A percentile compares a stretch with the other conserved stretches of the same genome.
Evolutionary conservation across 2,797 vertebrate genomes (phyloP).

Genomic region (Bovichtus variegatus): DNA sequence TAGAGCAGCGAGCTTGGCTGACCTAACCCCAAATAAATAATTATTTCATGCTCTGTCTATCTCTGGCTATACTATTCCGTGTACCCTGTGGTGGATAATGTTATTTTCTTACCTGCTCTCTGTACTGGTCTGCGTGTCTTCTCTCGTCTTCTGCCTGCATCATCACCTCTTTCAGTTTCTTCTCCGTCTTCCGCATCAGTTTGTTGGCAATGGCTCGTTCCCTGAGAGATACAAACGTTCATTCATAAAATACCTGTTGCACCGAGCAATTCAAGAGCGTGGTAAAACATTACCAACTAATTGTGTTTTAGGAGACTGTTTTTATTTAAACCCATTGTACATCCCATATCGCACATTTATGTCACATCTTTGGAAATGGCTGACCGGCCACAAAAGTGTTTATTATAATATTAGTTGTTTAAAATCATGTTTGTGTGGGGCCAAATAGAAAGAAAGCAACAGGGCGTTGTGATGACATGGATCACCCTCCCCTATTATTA

Average conservation of each 20-base stretch:
- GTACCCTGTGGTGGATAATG: not conserved
- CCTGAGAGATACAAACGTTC: slow-evolving; percentile 66
- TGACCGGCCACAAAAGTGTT: not conserved
- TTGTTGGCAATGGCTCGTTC: slow-evolving; percentile 91
- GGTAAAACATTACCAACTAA: not conserved
- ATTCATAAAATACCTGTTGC: not conserved
- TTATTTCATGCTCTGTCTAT: slow-evolving; percentile 16
- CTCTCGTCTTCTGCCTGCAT: slow-evolving; percentile 96
- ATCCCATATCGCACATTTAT: not conserved
- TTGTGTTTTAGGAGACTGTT: not conserved
- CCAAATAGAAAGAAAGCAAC: not conserved
- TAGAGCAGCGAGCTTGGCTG: slow-evolving; percentile 26
- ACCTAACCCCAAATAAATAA: slow-evolving; percentile 32
- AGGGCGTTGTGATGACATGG: not conserved
- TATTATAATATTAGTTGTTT: not conserved
- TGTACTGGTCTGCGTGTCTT: slow-evolving; percentile 92
- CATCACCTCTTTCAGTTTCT: slow-evolving; percentile 93
- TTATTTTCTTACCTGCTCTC: slow-evolving; percentile 84
- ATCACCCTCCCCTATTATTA: not conserved
- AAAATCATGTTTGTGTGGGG: not conserved
- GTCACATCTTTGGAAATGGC: not conserved
- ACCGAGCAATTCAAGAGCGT: not conserved
- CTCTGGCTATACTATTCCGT: not conserved
- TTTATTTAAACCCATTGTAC: no score
- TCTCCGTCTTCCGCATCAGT: slow-evolving; percentile 91